These are phyloP conservation scores for Agrochola lota DNA, from an alignment of 2,888 invertebrate genomes.

Conservation along the genomic window DNA sequence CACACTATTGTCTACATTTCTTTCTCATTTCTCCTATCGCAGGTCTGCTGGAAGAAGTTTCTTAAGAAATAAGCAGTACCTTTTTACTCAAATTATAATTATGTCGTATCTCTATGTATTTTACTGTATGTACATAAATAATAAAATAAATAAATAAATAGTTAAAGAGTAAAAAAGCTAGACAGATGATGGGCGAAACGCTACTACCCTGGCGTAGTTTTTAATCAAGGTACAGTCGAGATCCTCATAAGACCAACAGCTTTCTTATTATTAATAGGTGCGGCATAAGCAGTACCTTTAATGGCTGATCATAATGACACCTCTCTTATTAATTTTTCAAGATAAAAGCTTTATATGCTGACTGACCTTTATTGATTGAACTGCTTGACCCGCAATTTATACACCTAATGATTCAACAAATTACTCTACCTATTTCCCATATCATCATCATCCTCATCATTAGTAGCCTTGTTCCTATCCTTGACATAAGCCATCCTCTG, in stretches of 20 bases:
- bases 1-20: too few species aligned
- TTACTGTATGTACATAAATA: too few species aligned
- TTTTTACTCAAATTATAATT: too few species aligned
- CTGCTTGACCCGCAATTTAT: not conserved
- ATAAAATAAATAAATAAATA: too few species aligned
- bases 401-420: not conserved
- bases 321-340: not conserved
- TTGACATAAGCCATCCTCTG: too few species aligned
- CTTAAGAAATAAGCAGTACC: too few species aligned
- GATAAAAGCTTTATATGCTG: not conserved
- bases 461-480: not conserved
- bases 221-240: not conserved
- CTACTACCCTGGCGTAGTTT: not conserved
- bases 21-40: too few species aligned
- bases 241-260: not conserved
- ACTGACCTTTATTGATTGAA: not conserved
- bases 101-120: too few species aligned
- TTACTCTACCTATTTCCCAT: too few species aligned
- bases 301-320: not conserved
- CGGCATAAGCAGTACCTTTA: not conserved
- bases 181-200: not conserved
- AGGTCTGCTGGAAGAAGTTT: too few species aligned
- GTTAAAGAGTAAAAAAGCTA: too few species aligned
- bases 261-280: not conserved
- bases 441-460: not conserved